A percentile compares a stretch with the other conserved stretches of the same genome.
phyloP scores from a whole-genome alignment of 2,888 invertebrate genomes.

The Acheta domesticus region DNA sequence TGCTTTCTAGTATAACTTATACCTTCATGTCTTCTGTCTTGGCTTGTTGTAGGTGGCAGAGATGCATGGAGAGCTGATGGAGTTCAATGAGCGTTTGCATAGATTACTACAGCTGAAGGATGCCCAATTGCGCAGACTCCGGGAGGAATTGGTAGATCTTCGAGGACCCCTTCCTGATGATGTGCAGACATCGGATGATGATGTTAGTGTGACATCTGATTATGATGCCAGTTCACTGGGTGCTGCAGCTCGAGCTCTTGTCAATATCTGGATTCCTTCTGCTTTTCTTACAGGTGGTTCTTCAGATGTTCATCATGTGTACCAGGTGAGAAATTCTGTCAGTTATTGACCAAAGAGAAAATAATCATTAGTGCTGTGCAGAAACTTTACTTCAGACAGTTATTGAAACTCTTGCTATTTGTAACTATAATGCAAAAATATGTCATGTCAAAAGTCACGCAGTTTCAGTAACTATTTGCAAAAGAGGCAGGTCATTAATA shows the following conservation, averaged over 20 bases:
- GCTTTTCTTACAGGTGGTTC: constrained; percentile 72
- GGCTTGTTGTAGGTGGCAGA: constrained; percentile 67
- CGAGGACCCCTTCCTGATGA: constrained; percentile 60
- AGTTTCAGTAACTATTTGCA: no score
- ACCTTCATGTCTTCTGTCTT: no score
- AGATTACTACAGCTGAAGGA: constrained; percentile 64
- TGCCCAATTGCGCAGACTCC: constrained; percentile 55
- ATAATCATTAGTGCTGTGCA: no score
- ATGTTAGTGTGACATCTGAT: constrained; percentile 46
- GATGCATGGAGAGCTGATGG: constrained; percentile 93
- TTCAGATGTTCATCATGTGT: constrained; percentile 81
- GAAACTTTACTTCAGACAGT: no score
- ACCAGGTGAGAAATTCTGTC: constrained; percentile 61
- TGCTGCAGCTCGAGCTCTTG: constrained; percentile 50
- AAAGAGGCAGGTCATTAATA: no score
- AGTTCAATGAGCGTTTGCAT: constrained; percentile 81
- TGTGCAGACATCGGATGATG: constrained; percentile 47
- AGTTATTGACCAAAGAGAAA: no score
- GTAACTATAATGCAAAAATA: no score
- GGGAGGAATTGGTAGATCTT: constrained; percentile 62
- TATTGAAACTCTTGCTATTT: no score
- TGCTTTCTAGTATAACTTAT: no score
- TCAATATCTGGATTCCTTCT: constrained; percentile 84
- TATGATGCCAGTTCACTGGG: constrained; percentile 40
- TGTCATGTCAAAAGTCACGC: no score